Conservation (phyloP, 2,113 vertebrate species). For the Chascanopsetta lugubris region DNA sequence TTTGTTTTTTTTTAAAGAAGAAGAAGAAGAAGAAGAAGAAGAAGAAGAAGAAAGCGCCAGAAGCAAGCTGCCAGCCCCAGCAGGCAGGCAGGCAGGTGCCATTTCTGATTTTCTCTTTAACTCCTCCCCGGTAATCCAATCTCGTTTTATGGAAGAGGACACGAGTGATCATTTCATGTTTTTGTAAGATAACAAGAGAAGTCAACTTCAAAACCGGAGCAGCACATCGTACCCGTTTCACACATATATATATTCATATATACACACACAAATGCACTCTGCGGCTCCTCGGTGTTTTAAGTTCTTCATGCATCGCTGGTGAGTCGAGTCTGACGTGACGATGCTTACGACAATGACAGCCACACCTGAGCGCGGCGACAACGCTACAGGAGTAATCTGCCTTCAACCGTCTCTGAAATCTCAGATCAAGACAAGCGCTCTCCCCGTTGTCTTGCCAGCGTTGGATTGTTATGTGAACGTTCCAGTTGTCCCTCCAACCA, state of each 20-base stretch:
- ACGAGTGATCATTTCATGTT: conserved; percentile 23
- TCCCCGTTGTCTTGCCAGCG: too few species aligned
- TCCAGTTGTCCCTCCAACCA: too few species aligned
- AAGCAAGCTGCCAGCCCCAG: conserved; percentile 25
- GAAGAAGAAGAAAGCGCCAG: conserved; percentile 19
- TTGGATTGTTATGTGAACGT: too few species aligned
- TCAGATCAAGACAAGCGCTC: too few species aligned
- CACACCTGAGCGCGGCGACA: too few species aligned
- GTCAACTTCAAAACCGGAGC: conserved; percentile 6
- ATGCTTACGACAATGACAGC: too few species aligned
- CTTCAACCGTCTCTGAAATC: too few species aligned
- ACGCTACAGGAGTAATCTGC: too few species aligned
- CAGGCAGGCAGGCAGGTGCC: conserved; percentile 22
- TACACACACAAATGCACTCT: conserved; percentile 1
- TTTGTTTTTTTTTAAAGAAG: too few species aligned
- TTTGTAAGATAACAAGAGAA: conserved; percentile 24
- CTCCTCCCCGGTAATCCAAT: conserved; percentile 37
- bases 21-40: not conserved
- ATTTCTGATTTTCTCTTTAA: conserved; percentile 29
- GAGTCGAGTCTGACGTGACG: too few species aligned
- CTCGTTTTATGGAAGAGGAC: conserved; percentile 7
- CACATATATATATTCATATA: conserved; percentile 13
- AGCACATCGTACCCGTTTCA: conserved; percentile 23
- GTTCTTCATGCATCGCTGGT: too few species aligned
- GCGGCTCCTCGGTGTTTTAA: too few species aligned